A percentile compares a stretch with the other conserved stretches of the same genome.
phyloP scores from a whole-genome alignment of 2,888 invertebrate genomes.

The Cryptocephalus primarius region DNA sequence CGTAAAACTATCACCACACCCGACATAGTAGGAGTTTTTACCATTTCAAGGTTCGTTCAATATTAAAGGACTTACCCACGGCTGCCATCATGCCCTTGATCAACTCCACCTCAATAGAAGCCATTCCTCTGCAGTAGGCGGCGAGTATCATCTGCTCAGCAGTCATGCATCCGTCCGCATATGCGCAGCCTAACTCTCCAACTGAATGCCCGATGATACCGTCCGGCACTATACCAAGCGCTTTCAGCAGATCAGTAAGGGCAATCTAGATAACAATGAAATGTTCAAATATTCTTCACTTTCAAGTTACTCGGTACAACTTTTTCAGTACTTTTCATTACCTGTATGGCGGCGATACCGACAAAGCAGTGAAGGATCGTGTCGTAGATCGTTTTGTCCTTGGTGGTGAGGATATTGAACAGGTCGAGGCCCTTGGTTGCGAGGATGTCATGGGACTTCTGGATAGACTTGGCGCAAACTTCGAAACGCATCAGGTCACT shows the following conservation, averaged over 20 bases:
- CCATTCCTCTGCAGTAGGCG: constrained; percentile 73
- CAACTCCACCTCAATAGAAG: constrained; percentile 58
- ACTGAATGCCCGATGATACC: constrained; percentile 82
- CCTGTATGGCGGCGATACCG: constrained; percentile 58
- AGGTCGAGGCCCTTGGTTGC: constrained; percentile 51
- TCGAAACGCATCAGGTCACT: constrained; percentile 53
- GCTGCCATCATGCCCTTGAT: constrained; percentile 82
- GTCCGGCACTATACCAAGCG: constrained; percentile 54
- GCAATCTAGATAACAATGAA: constrained; percentile 24
- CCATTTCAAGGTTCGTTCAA: too few species aligned
- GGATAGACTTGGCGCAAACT: constrained; percentile 53
- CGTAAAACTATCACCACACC: too few species aligned
- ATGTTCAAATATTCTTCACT: neutral
- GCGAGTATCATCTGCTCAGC: constrained; percentile 76
- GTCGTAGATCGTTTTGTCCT: constrained; percentile 48
- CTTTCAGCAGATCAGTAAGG: constrained; percentile 45
- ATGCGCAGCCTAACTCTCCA: constrained; percentile 90
- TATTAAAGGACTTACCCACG: constrained; percentile 42
- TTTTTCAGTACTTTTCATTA: constrained; percentile 15
- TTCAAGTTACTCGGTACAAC: neutral
- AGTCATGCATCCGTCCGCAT: constrained; percentile 86
- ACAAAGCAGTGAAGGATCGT: constrained; percentile 61
- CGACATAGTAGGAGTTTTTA: too few species aligned
- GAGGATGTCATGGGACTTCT: constrained; percentile 45
- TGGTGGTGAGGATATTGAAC: constrained; percentile 45